Evolutionary conservation across 2,113 vertebrate species (phyloP), one percentile per base, ranked within the genome.

Genomic region (Cariama cristata): DNA sequence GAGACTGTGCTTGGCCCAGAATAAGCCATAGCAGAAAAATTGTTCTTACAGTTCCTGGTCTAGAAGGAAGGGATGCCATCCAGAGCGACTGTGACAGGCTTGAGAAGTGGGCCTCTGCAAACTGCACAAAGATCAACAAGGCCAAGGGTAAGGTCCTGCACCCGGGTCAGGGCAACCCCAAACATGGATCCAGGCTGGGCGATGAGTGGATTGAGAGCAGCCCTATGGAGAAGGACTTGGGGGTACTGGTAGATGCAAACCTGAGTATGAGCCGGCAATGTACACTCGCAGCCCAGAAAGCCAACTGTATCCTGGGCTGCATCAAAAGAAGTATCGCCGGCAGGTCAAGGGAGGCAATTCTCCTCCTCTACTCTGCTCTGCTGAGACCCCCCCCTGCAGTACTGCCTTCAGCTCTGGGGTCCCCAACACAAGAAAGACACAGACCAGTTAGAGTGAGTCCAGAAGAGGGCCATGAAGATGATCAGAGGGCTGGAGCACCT

Each of bases 31-130:
- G 7, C 6, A 72, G 53, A 72, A 82, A 76, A 88, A 60, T 0
- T 47, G 11, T 40, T 73, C 24, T 35, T 62, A 81, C 5, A 32
- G 14, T 35, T 80, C 12, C 28, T 68, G 4, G 18, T 28, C 17
- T 58, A 82, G 30, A 9, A 2, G 15, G 40, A 87, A 93, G 4
- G 40, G 45, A 52, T 9, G 24, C 15, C n/a, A 82, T 55, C 71
- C 67, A 82, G 38, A 79, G 15, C 9, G 32, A 58, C 23, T 11
- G 0, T 28, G 23, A 82, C 12, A 71, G 23, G 56, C 32, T 44
- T 21, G 10, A 55, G 15, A 64, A 6, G 8, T 9, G 6, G 15
- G 8, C 21, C 21, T 1, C 1, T 14, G 24, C 0, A 1, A 73
- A 47, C 3, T 1, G 3, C 8, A 10, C 35, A 23, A 59, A 74